Conservation (phyloP, 2,113 vertebrate genomes). For the Sphyrna mokarran region DNA sequence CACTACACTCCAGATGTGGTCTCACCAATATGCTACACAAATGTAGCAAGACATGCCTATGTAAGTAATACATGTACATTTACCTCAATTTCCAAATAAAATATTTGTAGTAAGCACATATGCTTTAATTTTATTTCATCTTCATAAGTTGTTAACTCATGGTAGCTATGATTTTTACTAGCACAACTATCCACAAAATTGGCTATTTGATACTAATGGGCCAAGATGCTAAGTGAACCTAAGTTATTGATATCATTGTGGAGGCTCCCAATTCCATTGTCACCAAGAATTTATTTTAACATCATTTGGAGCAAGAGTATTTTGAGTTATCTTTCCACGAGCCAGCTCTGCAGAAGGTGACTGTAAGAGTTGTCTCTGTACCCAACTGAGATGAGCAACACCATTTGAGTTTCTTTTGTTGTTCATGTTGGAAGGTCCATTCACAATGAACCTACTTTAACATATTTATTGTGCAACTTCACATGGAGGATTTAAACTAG, state of each 20-base stretch:
- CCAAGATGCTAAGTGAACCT: not conserved
- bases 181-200: not conserved
- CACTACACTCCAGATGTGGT: too few relatives aligned
- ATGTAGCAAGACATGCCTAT: not conserved
- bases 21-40: too few relatives aligned
- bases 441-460: not conserved
- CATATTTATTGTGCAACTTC: not conserved
- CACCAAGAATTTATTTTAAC: not conserved
- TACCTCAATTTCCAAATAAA: not conserved
- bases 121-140: not conserved
- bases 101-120: not conserved
- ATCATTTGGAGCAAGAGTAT: not conserved
- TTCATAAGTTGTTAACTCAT: not conserved
- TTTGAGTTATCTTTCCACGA: not conserved
- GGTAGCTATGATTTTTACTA: not conserved
- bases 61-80: not conserved
- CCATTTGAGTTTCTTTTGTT: not conserved
- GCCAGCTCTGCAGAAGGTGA: not conserved
- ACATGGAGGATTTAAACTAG: too few relatives aligned
- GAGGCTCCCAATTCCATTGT: not conserved
- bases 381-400: not conserved
- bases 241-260: not conserved
- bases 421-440: not conserved
- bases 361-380: not conserved
- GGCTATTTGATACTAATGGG: not conserved